Evolutionary conservation across 2,888 invertebrate genomes (phyloP).

Genomic region (Hipparchia semele): DNA sequence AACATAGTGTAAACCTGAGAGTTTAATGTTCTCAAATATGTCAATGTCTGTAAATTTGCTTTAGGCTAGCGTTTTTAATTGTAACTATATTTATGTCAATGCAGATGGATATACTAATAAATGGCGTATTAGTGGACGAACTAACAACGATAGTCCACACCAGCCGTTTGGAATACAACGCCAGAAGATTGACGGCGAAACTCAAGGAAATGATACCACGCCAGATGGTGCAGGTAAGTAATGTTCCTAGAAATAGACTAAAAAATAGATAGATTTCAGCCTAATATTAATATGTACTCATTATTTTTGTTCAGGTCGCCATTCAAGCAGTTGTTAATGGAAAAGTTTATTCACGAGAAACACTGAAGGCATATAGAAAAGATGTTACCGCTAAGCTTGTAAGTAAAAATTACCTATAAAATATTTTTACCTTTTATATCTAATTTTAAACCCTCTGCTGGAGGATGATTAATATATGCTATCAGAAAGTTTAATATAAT

Average conservation of each 20-base stretch:
- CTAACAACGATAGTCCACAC: constrained; percentile 91
- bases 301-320: constrained; percentile 81
- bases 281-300: no score
- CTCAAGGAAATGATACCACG: constrained; percentile 93
- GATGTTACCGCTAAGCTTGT: constrained; percentile 97
- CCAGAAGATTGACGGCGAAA: constrained; percentile 87
- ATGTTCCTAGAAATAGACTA: neutral
- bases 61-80: no score
- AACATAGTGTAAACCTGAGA: no score
- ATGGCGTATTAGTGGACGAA: constrained; percentile 92
- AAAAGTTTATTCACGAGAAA: constrained; percentile 93
- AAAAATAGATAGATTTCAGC: neutral
- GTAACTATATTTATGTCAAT: constrained; percentile 30
- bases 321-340: constrained; percentile 92
- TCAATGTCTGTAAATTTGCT: no score
- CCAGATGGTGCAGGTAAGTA: constrained; percentile 88
- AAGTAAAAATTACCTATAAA: constrained; percentile 53
- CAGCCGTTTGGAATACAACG: constrained; percentile 85
- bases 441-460: no score
- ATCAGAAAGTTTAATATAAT: no score
- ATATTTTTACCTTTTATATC: neutral
- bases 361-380: constrained; percentile 93
- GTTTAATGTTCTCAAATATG: no score
- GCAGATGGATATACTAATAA: constrained; percentile 90
- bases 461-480: no score